A percentile compares a stretch with the other conserved stretches of the same genome.
Conservation (phyloP, 2,888 invertebrate species). For the Zaprionus bogoriensis region DNA sequence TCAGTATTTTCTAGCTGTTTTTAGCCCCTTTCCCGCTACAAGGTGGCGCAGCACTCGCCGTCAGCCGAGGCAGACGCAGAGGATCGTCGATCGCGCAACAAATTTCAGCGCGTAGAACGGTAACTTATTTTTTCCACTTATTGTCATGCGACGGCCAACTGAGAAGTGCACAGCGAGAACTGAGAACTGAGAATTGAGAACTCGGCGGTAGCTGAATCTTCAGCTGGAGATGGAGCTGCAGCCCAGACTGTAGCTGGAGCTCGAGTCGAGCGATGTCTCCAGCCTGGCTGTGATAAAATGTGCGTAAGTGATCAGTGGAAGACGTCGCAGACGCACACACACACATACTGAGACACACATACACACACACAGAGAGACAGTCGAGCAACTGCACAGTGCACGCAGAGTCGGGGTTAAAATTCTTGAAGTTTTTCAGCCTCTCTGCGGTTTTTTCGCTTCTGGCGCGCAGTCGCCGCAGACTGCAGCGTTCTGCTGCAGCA, state of each 20-base stretch:
- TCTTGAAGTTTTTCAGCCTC: slow-evolving; percentile 52
- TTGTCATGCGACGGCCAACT: slow-evolving; percentile 52
- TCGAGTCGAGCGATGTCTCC: slow-evolving; percentile 61
- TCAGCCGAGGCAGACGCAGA: slow-evolving; percentile 28
- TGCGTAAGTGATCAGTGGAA: slow-evolving; percentile 73
- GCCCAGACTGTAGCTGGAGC: slow-evolving; percentile 4
- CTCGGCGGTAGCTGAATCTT: not conserved
- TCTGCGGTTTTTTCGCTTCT: slow-evolving; percentile 6
- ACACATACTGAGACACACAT: too few species aligned
- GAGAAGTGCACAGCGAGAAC: slow-evolving; percentile 11
- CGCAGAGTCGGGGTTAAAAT: slow-evolving; percentile 68
- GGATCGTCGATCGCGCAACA: slow-evolving; percentile 66
- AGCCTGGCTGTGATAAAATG: slow-evolving; percentile 76
- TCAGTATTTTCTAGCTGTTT: not conserved
- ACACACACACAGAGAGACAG: too few species aligned
- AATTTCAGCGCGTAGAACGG: slow-evolving; percentile 79
- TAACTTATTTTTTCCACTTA: slow-evolving; percentile 80
- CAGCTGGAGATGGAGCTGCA: not conserved
- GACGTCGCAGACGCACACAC: slow-evolving; percentile 17
- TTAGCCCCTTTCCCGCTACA: not conserved
- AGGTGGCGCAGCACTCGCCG: not conserved
- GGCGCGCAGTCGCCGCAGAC: too few species aligned
- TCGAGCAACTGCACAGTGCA: too few species aligned
- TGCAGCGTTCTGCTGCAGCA: slow-evolving; percentile 31
- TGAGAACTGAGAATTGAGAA: not conserved